Base-by-base conservation (phyloP, 1,140 invertebrate genomes). In the Diorhabda elongata region DNA sequence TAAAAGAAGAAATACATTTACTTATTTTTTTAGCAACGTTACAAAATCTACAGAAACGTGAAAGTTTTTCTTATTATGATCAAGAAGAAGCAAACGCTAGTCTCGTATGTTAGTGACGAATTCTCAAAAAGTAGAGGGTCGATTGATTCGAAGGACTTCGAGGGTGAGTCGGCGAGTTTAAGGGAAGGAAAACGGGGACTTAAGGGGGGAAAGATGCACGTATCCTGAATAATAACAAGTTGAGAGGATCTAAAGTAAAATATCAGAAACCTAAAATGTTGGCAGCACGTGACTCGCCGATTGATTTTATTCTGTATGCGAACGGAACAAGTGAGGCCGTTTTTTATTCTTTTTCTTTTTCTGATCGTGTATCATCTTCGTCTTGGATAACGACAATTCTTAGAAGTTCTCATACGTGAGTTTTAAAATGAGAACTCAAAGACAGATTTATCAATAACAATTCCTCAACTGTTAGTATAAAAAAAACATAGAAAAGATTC, bases 261-360 rank as follows among this genome's bases (percentile, higher is more conserved):
- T 80, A 80, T 80, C 79, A 79, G 75, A 80, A 80, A 80, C 76
- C 77, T 75, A 79, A 79, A 79, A 79, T 76, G 79, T 78, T 79
- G 77, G 77, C 67, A 73, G 79, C 79, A 79, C 79, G 79, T 80
- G 79, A 79, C 79, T 74, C 69, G 77, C 74, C 77, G 78, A 80
- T 79, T 79, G 78, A 80, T 80, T 79, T 80, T 79, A 79, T 79
- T 80, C 77, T 52, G 3, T 52, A 52, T 52, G 47, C 47, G 47
- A n/a, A 52, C 3, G 47, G 47, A 52, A 52, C 47, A 52, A 52
- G 47, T 52, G n/a, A 52, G 6, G 47, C 47, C n/a, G 6, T n/a
- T 52, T 52, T 6, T 6, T 52, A 8, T 52, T 52, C n/a, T n/a
- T 52, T 52, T n/a, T 52, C n/a, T 52, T 52, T 52, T n/a, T 52